These are phyloP conservation scores for Drymonia ruficornis DNA, from an alignment of 2,888 invertebrate species.

Conservation along the genomic window DNA sequence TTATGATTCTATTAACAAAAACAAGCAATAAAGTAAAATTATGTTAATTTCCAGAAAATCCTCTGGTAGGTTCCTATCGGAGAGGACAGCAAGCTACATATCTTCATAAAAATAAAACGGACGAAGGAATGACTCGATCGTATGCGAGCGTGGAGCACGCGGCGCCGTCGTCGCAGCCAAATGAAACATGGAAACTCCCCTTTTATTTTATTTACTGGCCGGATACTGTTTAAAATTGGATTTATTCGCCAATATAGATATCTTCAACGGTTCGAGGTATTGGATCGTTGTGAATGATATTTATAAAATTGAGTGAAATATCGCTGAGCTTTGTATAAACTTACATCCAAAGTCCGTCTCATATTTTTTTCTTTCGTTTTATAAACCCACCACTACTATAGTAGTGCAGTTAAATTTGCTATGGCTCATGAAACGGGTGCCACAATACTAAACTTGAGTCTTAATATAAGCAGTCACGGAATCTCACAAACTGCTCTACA, in stretches of 20 bases:
- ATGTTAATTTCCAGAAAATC: constrained; percentile 51
- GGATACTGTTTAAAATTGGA: constrained; percentile 71
- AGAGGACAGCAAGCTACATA: constrained; percentile 57
- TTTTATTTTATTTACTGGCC: constrained; percentile 73
- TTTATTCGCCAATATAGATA: constrained; percentile 72
- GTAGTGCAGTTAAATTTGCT: background rate
- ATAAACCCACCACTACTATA: too few species aligned
- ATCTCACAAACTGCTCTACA: background rate
- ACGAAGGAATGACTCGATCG: constrained; percentile 59
- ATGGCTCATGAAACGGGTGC: background rate
- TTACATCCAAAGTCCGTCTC: too few species aligned
- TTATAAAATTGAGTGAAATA: too few species aligned
- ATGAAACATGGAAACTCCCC: constrained; percentile 68
- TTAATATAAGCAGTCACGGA: background rate
- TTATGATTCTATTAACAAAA: too few species aligned
- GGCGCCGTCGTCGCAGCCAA: constrained; percentile 46
- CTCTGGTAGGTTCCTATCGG: constrained; percentile 48
- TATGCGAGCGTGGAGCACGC: constrained; percentile 37
- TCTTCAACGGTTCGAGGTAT: constrained; percentile 50
- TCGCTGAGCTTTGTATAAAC: too few species aligned
- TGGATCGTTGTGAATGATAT: constrained; percentile 36
- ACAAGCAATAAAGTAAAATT: constrained; percentile 34
- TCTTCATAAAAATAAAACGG: constrained; percentile 77
- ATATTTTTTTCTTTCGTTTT: too few species aligned
- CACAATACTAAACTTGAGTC: constrained; percentile 1